These are phyloP conservation scores for Chelon auratus DNA, from an alignment of 2,797 vertebrate genomes.

Conservation along the genomic window DNA sequence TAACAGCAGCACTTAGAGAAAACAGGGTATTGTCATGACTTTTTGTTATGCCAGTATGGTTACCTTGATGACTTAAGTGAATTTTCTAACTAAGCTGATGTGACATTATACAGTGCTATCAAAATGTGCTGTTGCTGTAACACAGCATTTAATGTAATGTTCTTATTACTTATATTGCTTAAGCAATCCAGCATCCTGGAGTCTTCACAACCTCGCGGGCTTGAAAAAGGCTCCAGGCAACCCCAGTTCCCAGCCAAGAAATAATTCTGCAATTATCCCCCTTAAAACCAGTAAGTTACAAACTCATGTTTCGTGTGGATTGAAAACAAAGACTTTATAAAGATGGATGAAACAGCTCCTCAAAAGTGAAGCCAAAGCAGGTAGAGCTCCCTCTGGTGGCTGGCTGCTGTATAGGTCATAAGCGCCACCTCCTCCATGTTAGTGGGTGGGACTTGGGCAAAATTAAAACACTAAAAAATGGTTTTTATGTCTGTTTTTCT, in stretches of 20 bases:
- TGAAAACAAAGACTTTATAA: not conserved
- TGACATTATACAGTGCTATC: not conserved
- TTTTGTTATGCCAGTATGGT: not conserved
- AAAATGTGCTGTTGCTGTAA: not conserved
- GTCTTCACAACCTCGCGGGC: not conserved
- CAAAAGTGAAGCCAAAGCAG: too few relatives aligned
- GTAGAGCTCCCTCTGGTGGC: too few relatives aligned
- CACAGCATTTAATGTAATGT: not conserved
- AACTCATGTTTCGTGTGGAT: conserved; percentile 3
- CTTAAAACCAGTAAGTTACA: conserved; percentile 2
- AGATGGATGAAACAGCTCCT: too few relatives aligned
- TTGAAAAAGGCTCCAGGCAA: conserved; percentile 3
- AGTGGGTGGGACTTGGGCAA: too few relatives aligned
- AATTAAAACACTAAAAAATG: too few relatives aligned
- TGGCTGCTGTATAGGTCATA: too few relatives aligned
- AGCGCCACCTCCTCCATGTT: too few relatives aligned
- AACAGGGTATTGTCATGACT: not conserved
- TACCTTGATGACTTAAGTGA: not conserved
- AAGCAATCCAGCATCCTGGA: not conserved
- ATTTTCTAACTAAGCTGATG: not conserved
- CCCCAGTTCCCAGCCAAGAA: conserved; percentile 2
- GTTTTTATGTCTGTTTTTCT: too few relatives aligned
- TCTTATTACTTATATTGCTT: not conserved
- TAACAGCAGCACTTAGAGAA: not conserved
- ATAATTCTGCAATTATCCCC: not conserved